Evolutionary conservation across 2,113 vertebrate genomes (phyloP).

Genomic region (Hippopotamus amphibius): DNA sequence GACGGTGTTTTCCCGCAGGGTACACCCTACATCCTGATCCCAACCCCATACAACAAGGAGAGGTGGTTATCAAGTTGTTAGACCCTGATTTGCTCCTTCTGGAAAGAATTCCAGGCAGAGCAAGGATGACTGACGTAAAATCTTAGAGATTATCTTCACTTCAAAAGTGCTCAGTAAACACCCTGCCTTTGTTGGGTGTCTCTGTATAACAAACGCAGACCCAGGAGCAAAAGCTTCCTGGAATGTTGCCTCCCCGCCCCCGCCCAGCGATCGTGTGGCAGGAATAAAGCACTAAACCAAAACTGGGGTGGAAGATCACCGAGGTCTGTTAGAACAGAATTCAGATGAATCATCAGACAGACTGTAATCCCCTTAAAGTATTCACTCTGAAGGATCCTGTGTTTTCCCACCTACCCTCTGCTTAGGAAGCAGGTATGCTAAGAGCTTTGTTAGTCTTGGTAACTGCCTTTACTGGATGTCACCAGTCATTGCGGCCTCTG

Average conservation of each 20-base stretch:
- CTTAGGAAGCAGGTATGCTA: accelerated
- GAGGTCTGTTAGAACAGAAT: neutral
- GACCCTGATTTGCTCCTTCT: neutral
- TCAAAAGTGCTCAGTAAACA: neutral
- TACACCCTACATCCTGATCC: too few species aligned
- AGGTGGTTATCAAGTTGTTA: accelerated
- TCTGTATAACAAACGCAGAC: neutral
- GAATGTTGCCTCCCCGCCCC: accelerated
- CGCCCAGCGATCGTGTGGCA: neutral
- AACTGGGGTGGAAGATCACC: accelerated
- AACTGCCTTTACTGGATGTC: accelerated
- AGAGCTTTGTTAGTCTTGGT: too few species aligned
- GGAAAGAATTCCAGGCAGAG: neutral
- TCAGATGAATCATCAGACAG: neutral
- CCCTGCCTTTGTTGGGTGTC: neutral
- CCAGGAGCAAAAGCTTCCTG: neutral
- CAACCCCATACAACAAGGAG: too few species aligned
- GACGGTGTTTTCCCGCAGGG: neutral
- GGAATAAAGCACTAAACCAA: neutral
- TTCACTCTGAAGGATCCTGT: accelerated
- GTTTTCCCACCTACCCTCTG: neutral
- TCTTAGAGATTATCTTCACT: neutral
- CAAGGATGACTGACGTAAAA: neutral
- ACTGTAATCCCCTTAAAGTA: too few species aligned
- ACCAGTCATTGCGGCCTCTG: neutral